phyloP scores from a whole-genome alignment of 2,888 invertebrate species.

The Cosmia trapezina region DNA sequence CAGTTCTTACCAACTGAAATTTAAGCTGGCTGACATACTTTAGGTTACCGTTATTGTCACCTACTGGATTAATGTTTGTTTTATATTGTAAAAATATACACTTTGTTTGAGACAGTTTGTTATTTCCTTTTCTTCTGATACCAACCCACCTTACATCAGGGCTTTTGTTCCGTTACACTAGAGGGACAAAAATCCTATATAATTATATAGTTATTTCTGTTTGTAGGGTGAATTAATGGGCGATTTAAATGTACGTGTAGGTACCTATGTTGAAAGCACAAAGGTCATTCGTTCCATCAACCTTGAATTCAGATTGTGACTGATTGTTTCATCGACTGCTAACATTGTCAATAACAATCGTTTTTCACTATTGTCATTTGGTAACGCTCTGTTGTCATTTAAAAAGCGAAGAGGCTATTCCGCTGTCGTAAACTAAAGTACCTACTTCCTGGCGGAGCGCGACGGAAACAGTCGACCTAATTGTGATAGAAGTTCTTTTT shows the following conservation, averaged over 20 bases:
- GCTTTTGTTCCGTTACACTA: too few relatives aligned
- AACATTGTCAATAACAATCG: slow-evolving; percentile 60
- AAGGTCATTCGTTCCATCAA: slow-evolving; percentile 69
- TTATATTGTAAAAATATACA: too few relatives aligned
- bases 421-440: slow-evolving; percentile 57
- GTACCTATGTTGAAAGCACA: slow-evolving; percentile 60
- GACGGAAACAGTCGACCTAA: slow-evolving; percentile 50
- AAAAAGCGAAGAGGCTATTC: slow-evolving; percentile 61
- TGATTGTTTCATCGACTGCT: slow-evolving; percentile 63
- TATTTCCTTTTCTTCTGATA: too few relatives aligned
- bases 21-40: too few relatives aligned
- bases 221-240: slow-evolving; percentile 28
- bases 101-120: too few relatives aligned
- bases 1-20: too few relatives aligned
- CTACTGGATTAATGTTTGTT: too few relatives aligned
- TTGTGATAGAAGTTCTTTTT: slow-evolving; percentile 40
- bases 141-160: too few relatives aligned
- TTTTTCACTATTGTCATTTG: slow-evolving; percentile 63
- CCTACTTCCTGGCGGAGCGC: slow-evolving; percentile 54
- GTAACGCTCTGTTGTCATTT: slow-evolving; percentile 57
- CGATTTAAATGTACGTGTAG: slow-evolving; percentile 9
- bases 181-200: too few relatives aligned
- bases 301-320: slow-evolving; percentile 64
- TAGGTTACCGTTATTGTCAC: too few relatives aligned
- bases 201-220: too few relatives aligned